These are phyloP conservation scores for Xiphophorus hellerii DNA, from an alignment of 2,113 vertebrate species.

Conservation along the genomic window DNA sequence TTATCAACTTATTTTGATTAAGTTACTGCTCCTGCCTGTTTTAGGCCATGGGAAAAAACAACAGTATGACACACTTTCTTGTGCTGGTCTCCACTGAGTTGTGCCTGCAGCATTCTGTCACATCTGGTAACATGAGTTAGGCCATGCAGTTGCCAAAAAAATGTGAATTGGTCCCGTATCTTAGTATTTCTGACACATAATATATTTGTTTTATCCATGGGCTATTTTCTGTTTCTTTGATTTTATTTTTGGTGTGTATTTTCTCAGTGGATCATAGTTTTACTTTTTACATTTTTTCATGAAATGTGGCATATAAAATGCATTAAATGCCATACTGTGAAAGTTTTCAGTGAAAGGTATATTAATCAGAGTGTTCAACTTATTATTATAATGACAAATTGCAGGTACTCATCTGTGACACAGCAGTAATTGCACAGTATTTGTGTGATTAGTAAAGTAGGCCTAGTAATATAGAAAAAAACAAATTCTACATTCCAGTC, in stretches of 20 bases:
- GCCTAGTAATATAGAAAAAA: background rate
- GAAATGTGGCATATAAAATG: background rate
- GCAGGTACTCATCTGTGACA: background rate
- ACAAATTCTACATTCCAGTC: background rate
- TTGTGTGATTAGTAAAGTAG: background rate
- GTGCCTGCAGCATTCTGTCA: conserved; percentile 62
- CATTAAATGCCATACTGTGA: background rate
- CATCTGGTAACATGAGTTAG: conserved; percentile 58
- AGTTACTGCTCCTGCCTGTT: conserved; percentile 46
- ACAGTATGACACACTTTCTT: conserved; percentile 42
- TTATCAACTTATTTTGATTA: conserved; percentile 68
- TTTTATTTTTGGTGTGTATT: conserved; percentile 1
- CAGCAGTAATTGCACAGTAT: background rate
- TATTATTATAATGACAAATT: background rate
- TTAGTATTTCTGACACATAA: conserved; percentile 29
- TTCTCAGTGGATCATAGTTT: conserved; percentile 11
- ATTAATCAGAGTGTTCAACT: background rate
- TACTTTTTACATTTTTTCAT: background rate
- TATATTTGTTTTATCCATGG: conserved; percentile 25
- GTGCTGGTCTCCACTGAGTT: conserved; percentile 42
- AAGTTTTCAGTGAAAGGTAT: background rate
- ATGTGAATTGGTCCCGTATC: conserved; percentile 23
- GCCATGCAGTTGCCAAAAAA: conserved; percentile 39
- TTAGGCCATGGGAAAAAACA: conserved; percentile 27
- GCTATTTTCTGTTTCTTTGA: conserved; percentile 28